Conservation (phyloP, 2,888 invertebrate species). For the Drosophila mulleri region DNA sequence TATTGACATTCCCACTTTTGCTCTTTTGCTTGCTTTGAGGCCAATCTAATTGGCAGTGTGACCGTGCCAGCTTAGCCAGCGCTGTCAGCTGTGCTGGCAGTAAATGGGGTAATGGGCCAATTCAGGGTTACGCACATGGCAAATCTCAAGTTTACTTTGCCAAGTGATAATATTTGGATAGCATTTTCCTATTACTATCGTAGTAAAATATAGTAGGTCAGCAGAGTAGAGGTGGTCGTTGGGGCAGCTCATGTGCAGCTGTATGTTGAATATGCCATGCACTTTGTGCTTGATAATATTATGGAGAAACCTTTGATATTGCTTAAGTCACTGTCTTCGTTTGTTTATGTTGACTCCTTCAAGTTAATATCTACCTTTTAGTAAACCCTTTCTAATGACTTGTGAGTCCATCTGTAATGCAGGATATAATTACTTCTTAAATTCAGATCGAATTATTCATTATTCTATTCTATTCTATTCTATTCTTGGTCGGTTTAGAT, state of each 20-base stretch:
- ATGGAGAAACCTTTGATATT: too few relatives aligned
- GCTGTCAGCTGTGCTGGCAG: constrained; percentile 11
- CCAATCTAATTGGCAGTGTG: constrained; percentile 50
- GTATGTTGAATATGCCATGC: background rate
- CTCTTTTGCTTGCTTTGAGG: constrained; percentile 24
- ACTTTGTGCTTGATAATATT: background rate
- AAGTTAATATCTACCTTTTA: too few relatives aligned
- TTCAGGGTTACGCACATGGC: constrained; percentile 14
- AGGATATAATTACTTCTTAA: too few relatives aligned
- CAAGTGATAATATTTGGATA: background rate
- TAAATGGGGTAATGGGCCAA: background rate
- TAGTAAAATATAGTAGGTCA: background rate
- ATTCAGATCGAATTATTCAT: too few relatives aligned
- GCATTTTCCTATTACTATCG: background rate
- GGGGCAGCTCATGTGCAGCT: background rate
- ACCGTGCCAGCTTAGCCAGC: constrained; percentile 21
- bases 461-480: too few relatives aligned
- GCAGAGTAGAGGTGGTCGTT: background rate
- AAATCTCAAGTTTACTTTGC: background rate
- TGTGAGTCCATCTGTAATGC: too few relatives aligned
- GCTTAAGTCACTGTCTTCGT: too few relatives aligned
- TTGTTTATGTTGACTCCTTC: too few relatives aligned
- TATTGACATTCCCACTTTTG: constrained; percentile 68
- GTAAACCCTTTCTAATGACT: too few relatives aligned
- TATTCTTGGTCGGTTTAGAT: too few relatives aligned